phyloP scores from a whole-genome alignment of 2,888 invertebrate genomes.

The Hecatera dysodea region DNA sequence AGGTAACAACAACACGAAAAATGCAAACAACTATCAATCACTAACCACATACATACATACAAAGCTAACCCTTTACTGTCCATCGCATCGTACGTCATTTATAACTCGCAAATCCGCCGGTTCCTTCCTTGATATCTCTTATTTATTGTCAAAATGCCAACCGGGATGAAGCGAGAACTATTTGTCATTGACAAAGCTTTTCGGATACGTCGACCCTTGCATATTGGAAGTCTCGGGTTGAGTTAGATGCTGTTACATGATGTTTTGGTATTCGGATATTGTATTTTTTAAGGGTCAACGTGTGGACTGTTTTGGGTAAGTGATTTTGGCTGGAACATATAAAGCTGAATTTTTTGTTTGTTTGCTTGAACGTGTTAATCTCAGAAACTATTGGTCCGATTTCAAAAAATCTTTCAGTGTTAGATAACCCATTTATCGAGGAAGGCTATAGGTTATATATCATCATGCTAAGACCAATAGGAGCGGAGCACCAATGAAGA shows the following conservation, averaged over 20 bases:
- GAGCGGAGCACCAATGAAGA: no score
- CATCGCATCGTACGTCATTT: constrained; percentile 89
- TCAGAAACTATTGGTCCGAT: no score
- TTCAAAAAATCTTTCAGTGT: no score
- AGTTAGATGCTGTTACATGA: constrained; percentile 31
- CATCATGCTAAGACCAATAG: no score
- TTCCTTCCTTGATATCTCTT: constrained; percentile 86
- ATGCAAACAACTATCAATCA: constrained; percentile 78
- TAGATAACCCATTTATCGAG: no score
- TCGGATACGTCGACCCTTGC: constrained; percentile 73
- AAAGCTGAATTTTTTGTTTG: no score
- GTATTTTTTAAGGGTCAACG: constrained; percentile 39
- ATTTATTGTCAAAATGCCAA: constrained; percentile 90
- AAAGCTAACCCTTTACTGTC: constrained; percentile 85
- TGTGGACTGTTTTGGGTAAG: not conserved
- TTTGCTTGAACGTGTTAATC: no score
- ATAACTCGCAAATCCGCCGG: constrained; percentile 84
- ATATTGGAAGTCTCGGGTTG: constrained; percentile 50
- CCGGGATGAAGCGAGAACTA: constrained; percentile 83
- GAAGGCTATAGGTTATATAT: no score
- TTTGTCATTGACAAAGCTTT: constrained; percentile 90
- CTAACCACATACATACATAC: constrained; percentile 67
- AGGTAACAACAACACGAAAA: constrained; percentile 58
- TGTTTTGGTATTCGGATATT: constrained; percentile 50
- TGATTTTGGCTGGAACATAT: no score